Evolutionary conservation across 2,797 vertebrate species (phyloP).

Genomic region (Falco concolor): DNA sequence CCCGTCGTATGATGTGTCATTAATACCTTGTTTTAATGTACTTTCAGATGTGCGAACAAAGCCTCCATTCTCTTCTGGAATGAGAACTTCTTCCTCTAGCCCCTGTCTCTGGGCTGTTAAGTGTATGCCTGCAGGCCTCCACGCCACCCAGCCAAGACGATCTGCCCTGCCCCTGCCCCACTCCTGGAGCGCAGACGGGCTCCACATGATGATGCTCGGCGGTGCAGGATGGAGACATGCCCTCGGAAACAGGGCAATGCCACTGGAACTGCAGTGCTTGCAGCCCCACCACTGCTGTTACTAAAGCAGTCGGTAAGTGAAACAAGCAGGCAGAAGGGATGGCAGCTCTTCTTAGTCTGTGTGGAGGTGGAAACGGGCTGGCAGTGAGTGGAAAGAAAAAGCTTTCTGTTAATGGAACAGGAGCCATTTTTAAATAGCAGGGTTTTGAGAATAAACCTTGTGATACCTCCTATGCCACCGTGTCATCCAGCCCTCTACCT

Average conservation of each 20-base stretch:
- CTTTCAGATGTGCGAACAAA: conserved; percentile 17
- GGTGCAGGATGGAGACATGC: background rate
- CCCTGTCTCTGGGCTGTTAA: conserved; percentile 69
- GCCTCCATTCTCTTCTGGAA: background rate
- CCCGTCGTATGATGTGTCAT: background rate
- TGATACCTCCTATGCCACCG: background rate
- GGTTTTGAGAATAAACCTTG: background rate
- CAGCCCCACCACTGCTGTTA: background rate
- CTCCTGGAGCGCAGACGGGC: conserved; percentile 69
- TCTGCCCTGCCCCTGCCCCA: conserved; percentile 52
- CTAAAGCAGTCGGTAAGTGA: background rate
- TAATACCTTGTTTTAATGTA: background rate
- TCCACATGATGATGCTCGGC: background rate
- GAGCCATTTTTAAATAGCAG: background rate
- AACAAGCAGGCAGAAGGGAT: background rate
- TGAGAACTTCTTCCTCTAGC: conserved; percentile 72
- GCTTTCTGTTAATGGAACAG: background rate
- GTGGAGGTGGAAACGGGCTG: background rate
- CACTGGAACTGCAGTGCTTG: background rate
- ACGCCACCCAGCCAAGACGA: background rate
- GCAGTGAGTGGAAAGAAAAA: background rate
- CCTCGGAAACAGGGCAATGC: background rate
- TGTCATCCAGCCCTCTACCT: background rate
- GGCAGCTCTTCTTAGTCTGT: background rate
- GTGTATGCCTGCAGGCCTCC: background rate